These are phyloP conservation scores for Tolypeutes matacus DNA, from an alignment of 2,797 vertebrate genomes.

Conservation along the genomic window DNA sequence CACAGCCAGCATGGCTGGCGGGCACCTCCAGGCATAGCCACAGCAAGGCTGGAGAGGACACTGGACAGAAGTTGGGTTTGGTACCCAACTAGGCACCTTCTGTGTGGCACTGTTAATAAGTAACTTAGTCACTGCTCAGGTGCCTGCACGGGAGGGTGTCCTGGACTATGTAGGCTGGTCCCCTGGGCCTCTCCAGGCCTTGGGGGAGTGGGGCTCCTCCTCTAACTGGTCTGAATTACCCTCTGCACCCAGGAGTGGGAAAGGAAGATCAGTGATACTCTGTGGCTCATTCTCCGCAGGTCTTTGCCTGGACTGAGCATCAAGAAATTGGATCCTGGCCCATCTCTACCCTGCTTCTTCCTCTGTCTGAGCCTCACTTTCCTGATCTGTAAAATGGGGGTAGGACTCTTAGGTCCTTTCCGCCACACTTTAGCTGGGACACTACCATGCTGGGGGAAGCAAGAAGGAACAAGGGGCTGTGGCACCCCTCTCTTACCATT, in stretches of 20 bases:
- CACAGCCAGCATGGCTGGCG: neutral
- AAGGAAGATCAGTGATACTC: neutral
- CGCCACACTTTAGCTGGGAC: neutral
- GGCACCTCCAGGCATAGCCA: neutral
- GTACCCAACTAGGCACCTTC: neutral
- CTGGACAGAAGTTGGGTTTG: neutral
- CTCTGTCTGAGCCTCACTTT: neutral
- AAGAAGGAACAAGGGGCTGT: neutral
- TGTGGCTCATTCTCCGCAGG: neutral
- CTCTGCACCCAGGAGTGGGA: neutral
- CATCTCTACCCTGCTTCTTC: neutral
- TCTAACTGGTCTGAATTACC: neutral
- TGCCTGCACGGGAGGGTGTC: neutral
- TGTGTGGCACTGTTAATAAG: slow-evolving; percentile 21
- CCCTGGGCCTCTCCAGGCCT: neutral
- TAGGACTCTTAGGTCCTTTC: neutral
- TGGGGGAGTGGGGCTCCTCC: neutral
- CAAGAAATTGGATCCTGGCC: neutral
- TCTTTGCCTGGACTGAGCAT: neutral
- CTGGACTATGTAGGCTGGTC: neutral
- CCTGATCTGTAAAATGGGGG: neutral
- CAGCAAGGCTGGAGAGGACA: neutral
- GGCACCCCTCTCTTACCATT: neutral
- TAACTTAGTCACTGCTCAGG: slow-evolving; percentile 37
- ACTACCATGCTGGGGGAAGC: no score